These are phyloP conservation scores for Phortica variegata DNA, from an alignment of 1,140 invertebrate genomes.

Conservation along the genomic window DNA sequence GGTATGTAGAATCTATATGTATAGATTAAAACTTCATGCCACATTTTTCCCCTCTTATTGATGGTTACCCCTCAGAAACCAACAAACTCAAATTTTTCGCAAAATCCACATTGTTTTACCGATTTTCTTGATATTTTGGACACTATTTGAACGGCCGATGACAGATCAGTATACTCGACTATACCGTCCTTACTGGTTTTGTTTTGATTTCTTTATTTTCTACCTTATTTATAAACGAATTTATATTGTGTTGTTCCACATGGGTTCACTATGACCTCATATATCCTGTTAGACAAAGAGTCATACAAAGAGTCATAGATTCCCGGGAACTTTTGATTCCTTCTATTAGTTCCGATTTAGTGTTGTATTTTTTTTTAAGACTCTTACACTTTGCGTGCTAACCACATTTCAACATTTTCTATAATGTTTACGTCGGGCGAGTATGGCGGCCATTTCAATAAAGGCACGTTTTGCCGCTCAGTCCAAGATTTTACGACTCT, in stretches of 20 bases:
- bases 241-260: not conserved
- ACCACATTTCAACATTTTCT: constrained; percentile 1
- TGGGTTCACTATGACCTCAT: not conserved
- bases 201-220: not conserved
- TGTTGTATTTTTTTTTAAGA: not conserved
- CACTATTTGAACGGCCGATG: no score
- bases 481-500: not conserved
- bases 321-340: not conserved
- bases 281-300: not conserved
- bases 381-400: not conserved
- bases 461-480: not conserved
- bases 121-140: no score
- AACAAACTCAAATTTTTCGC: no score
- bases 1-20: no score
- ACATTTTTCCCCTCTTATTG: no score
- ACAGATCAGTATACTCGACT: no score
- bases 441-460: not conserved
- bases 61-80: no score
- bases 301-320: not conserved
- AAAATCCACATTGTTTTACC: no score
- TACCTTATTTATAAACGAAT: not conserved
- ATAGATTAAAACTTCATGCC: no score
- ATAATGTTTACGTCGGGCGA: constrained; percentile 1
- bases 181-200: no score
- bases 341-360: not conserved